Conservation (phyloP, 2,888 invertebrate species). For the Pachydiplax longipennis region DNA sequence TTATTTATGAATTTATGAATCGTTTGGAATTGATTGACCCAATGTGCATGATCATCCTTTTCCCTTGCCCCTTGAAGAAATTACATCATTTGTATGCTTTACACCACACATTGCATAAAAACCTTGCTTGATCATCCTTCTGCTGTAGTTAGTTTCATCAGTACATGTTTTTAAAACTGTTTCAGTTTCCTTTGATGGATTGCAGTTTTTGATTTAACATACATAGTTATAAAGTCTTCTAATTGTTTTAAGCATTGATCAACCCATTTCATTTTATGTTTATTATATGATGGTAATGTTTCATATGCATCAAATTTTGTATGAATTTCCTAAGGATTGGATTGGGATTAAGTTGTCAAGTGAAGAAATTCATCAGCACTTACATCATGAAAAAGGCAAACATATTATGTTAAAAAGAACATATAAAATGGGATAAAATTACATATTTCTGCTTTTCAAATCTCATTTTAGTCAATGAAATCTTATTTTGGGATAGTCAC, state of each 20-base stretch:
- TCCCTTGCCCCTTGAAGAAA: neutral
- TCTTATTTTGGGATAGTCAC: neutral
- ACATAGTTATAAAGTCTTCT: neutral
- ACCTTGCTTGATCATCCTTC: slow-evolving; percentile 26
- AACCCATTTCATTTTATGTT: neutral
- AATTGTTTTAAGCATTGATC: neutral
- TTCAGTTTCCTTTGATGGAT: neutral
- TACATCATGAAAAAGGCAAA: neutral
- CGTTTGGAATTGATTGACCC: neutral
- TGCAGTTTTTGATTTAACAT: neutral
- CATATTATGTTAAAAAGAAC: neutral
- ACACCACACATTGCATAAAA: slow-evolving; percentile 29
- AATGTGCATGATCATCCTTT: neutral
- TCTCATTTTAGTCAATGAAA: neutral
- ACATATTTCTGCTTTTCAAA: neutral
- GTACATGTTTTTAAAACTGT: slow-evolving; percentile 30
- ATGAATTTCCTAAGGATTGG: neutral
- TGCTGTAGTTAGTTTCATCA: slow-evolving; percentile 38
- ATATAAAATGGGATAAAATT: neutral
- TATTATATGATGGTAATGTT: neutral
- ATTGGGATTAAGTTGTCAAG: neutral
- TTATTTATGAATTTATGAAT: slow-evolving; percentile 12
- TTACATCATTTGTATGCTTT: slow-evolving; percentile 32
- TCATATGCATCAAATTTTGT: neutral
- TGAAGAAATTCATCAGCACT: neutral